Conservation (phyloP, 2,113 vertebrate species). For the Thalassarche chlororhynchos region DNA sequence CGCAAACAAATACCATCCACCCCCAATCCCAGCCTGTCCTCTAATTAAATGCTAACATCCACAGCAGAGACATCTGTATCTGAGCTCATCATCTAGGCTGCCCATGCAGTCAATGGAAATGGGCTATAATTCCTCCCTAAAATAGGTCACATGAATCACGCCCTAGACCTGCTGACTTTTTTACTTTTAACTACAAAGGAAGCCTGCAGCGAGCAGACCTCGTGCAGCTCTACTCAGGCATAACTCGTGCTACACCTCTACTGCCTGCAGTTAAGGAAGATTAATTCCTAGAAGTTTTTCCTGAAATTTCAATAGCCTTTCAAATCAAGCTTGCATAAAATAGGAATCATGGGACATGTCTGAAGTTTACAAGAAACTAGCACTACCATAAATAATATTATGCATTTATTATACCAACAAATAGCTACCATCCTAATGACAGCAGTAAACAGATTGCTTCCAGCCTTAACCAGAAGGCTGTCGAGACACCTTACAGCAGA, state of each 20-base stretch:
- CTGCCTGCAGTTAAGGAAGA: neutral
- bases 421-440: neutral
- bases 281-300: constrained; percentile 39
- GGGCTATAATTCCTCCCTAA: neutral
- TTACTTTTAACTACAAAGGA: constrained; percentile 41
- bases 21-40: neutral
- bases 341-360: neutral
- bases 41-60: constrained; percentile 32
- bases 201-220: neutral
- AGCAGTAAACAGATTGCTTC: neutral
- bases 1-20: neutral
- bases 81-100: neutral
- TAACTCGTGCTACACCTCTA: neutral
- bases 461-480: neutral
- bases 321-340: constrained; percentile 9
- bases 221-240: fast-evolving
- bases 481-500: neutral
- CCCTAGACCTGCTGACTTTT: constrained; percentile 46
- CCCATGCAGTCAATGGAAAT: constrained; percentile 10
- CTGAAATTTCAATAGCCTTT: constrained; percentile 14
- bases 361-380: neutral
- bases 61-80: neutral
- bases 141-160: neutral
- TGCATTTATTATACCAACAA: neutral
- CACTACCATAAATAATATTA: neutral